Evolutionary conservation across 2,888 invertebrate genomes (phyloP).

Genomic region (Acleris literana): DNA sequence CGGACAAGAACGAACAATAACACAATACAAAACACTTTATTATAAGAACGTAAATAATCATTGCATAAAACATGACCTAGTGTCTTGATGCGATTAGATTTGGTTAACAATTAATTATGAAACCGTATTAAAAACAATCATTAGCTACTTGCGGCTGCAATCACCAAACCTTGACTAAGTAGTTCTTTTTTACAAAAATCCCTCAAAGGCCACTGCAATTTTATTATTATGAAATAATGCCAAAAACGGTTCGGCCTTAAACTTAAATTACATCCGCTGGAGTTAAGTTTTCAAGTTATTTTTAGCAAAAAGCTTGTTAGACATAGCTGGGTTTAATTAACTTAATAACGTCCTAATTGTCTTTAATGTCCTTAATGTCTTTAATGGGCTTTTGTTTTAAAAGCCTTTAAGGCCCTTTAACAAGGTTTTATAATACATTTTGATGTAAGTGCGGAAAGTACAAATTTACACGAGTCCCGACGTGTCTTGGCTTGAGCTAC

Average conservation of each 20-base stretch:
- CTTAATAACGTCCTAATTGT: conserved; percentile 5
- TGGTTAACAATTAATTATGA: conserved; percentile 18
- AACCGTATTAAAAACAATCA: conserved; percentile 11
- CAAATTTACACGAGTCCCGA: no score
- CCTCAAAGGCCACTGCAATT: conserved; percentile 9
- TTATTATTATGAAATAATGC: conserved; percentile 17
- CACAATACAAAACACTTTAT: not conserved
- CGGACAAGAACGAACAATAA: not conserved
- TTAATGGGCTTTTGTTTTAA: not conserved
- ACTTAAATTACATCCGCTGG: conserved; percentile 10
- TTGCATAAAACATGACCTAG: conserved; percentile 2
- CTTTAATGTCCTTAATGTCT: conserved; percentile 2
- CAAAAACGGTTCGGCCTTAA: conserved; percentile 10
- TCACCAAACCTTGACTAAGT: conserved; percentile 4
- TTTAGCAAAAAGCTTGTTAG: conserved; percentile 5
- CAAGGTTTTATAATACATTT: not conserved
- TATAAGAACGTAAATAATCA: not conserved
- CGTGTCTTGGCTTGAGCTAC: no score
- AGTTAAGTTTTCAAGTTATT: conserved; percentile 14
- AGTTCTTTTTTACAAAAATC: conserved; percentile 8
- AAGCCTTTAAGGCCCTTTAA: not conserved
- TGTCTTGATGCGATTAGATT: conserved; percentile 6
- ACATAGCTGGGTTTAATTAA: conserved; percentile 9
- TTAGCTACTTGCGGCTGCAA: conserved; percentile 8
- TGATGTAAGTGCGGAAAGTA: no score